Evolutionary conservation across 2,888 invertebrate genomes (phyloP), one percentile per base, ranked within the genome.

Genomic region (Melitaea athalia): DNA sequence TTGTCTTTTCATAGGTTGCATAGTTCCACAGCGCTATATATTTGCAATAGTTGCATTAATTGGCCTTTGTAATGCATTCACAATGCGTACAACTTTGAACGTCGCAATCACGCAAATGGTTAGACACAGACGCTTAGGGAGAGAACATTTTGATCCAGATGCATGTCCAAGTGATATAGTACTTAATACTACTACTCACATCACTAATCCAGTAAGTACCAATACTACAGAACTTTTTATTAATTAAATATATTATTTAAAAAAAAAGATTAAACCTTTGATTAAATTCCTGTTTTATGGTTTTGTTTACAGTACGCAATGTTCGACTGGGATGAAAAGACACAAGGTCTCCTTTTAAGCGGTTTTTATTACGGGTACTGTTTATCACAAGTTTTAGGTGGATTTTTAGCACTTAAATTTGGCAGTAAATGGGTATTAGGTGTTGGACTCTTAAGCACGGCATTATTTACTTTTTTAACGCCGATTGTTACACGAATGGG

Each of bases 351-450:
- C 33, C 94, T 96, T 53, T 85, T 96, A 5, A 94, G 95, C 45
- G 94, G 95, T 0, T 96, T 96, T 81, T 96, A 95, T 84, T 96
- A 95, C 91, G 96, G 96, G 3, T 96, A 96, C 82, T 93, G 95
- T 11, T 75, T 96, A 0, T 96, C 96, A 0, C 96, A 96, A 78
- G 81, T 97, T 43, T 96, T 96, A 0, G 96, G 96, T 53, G 97
- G 96, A 63, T 89, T 95, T 72, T 80, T 96, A 62, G 95, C 96
- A 0, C 96, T 95, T 74, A 94, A 91, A 74, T 95, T 95, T 74
- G 97, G 97, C 15, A 97, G 96, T 14, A 96, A 96, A 84, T 95
- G 95, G 87, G 93, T 95, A 1, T 87, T 96, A 50, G 95, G 95
- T 0, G 79, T 95, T 61, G 97, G 96, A 10, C 94, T 97, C 57